Conservation (phyloP, 2,113 vertebrate species). For the Phyllostomus discolor region DNA sequence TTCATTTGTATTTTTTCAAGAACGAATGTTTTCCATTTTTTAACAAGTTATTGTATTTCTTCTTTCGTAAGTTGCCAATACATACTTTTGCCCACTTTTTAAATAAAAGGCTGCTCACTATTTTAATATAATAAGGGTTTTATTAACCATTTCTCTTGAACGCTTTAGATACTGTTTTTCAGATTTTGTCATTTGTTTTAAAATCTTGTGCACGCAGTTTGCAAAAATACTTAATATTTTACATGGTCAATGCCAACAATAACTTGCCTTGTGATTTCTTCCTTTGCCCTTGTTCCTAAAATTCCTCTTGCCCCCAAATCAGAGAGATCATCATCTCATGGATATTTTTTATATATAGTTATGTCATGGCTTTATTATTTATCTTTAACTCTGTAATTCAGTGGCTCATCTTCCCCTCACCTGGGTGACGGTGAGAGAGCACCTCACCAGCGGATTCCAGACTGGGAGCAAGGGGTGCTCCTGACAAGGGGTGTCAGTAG, state of each 20-base stretch:
- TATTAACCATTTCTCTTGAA: neutral
- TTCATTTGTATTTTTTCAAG: neutral
- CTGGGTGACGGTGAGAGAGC: neutral
- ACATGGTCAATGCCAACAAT: neutral
- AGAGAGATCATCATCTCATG: neutral
- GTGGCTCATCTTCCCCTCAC: neutral
- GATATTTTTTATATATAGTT: neutral
- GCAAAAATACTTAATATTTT: neutral
- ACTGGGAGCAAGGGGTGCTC: neutral
- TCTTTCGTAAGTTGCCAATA: neutral
- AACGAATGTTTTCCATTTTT: neutral
- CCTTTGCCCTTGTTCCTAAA: neutral
- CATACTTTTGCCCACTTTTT: neutral
- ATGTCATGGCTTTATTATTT: neutral
- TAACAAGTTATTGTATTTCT: neutral
- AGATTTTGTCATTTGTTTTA: neutral
- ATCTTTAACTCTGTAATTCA: neutral
- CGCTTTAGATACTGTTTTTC: neutral
- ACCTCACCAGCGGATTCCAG: no score
- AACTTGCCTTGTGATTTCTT: neutral
- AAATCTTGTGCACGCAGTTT: neutral
- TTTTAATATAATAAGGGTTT: neutral
- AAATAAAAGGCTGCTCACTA: neutral
- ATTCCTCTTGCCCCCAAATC: neutral
- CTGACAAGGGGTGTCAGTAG: neutral